Evolutionary conservation across 2,797 vertebrate genomes (phyloP).

Genomic region (Echiichthys vipera): DNA sequence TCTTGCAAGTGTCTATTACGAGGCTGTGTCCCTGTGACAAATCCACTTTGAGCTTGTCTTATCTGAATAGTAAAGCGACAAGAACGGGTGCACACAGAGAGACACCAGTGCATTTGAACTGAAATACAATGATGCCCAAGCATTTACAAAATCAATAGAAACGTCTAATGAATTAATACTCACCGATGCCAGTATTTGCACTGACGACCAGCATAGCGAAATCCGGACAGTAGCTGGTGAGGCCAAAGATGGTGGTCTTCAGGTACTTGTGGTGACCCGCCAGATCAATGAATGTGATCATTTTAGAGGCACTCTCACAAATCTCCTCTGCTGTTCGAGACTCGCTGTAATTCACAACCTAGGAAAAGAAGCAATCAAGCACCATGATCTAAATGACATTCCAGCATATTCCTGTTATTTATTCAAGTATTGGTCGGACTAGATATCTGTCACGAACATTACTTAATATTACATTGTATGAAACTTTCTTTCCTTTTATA

Average conservation of each 20-base stretch:
- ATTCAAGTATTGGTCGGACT: not conserved
- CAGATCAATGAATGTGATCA: constrained; percentile 99
- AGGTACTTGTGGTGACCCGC: constrained; percentile 98
- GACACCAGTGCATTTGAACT: not conserved
- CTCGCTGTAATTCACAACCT: constrained; percentile 99
- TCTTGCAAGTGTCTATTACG: constrained; percentile 18
- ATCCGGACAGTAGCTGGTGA: constrained; percentile 98
- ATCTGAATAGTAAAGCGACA: not conserved
- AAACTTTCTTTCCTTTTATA: not conserved
- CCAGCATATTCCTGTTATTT: not conserved
- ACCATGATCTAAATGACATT: not conserved
- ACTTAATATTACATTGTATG: not conserved
- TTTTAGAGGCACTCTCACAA: constrained; percentile 98
- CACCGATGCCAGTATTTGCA: constrained; percentile 97
- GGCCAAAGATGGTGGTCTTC: constrained; percentile 98
- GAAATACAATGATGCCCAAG: not conserved
- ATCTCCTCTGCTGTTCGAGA: constrained; percentile 97
- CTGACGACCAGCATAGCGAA: constrained; percentile 99
- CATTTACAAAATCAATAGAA: not conserved
- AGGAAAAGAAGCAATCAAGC: not conserved
- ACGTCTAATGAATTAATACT: constrained; percentile 32
- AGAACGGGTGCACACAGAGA: not conserved
- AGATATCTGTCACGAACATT: not conserved
- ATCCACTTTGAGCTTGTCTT: not conserved
- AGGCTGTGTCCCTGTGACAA: not conserved